Base-by-base conservation (phyloP, 1,140 invertebrate species). In the Temnothorax longispinosus region DNA sequence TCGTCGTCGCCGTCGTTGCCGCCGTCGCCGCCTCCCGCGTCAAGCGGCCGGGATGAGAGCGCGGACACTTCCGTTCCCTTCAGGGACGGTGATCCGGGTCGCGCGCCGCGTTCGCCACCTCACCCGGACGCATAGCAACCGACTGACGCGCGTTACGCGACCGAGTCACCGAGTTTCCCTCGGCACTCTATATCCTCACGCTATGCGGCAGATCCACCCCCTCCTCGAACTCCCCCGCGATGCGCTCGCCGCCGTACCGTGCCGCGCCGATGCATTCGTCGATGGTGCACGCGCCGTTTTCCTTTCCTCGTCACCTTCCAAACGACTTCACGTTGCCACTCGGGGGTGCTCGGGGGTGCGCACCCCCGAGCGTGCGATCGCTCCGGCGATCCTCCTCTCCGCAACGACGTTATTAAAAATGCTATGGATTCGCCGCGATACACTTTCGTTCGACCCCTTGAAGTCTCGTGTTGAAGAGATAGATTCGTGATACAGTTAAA, bases 131-230 rank as follows among this genome's bases (percentile, higher is more conserved):
- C 90, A 88, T 91, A 90, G 89, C 89, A 88, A 88, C 87, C 87
- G 87, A 87, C 87, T 89, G 87, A 81, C 60, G 74, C 78, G 77
- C 77, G 62, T 56, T 64, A 35, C 62, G 76, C 69, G 80, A 60
- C 54, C 80, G 67, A 74, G 67, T 82, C 65, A 65, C 78, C 78
- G 67, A 84, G 41, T 84, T 74, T 74, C 80, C 65, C 80, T 56
- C 64, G 47, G n/a, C 71, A 41, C 69, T 84, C 67, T 84, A 84
- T 87, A 82, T 91, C 84, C 84, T 58, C 90, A 76, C 87, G 64
- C 88, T 91, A 91, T 91, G 90, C 90, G 90, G 90, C 90, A 91
- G 90, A 91, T 87, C 89, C 76, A 13, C 52, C 81, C 86, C 35
- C 13, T n/a, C 10, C 3, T 0, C 21, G 11, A 67, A 47, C 41